Evolutionary conservation across 2,888 invertebrate genomes (phyloP).

Genomic region (Gasteruption jaculator): DNA sequence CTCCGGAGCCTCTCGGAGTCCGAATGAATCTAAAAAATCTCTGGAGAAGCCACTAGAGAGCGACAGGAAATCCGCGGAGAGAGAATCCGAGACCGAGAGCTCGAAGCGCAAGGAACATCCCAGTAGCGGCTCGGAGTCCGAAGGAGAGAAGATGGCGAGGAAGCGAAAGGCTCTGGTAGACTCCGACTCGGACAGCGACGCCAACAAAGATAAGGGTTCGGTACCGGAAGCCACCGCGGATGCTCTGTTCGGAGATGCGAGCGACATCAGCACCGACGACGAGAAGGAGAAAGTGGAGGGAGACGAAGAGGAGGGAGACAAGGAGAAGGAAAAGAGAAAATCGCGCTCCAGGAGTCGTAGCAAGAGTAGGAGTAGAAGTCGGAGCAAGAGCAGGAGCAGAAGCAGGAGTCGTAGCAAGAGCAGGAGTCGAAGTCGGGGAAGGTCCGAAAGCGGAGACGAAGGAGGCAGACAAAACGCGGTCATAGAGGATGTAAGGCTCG

Average conservation of each 20-base stretch:
- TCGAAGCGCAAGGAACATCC: slow-evolving; percentile 44
- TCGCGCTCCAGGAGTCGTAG: slow-evolving; percentile 44
- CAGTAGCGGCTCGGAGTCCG: slow-evolving; percentile 40
- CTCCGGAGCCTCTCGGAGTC: too few species aligned
- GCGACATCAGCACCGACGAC: slow-evolving; percentile 87
- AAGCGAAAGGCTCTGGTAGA: slow-evolving; percentile 59
- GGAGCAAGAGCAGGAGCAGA: slow-evolving; percentile 35
- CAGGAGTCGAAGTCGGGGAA: slow-evolving; percentile 38
- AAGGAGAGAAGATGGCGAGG: slow-evolving; percentile 37
- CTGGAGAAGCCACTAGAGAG: too few species aligned
- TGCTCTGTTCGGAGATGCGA: slow-evolving; percentile 88
- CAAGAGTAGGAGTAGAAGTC: slow-evolving; percentile 49
- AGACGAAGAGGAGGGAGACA: slow-evolving; percentile 38
- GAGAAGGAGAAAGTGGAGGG: slow-evolving; percentile 53
- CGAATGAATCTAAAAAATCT: slow-evolving; percentile 38
- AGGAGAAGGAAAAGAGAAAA: slow-evolving; percentile 57
- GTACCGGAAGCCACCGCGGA: slow-evolving; percentile 65
- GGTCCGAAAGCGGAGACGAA: slow-evolving; percentile 45
- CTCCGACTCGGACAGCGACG: slow-evolving; percentile 61
- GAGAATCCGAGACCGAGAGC: slow-evolving; percentile 44
- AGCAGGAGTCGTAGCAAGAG: slow-evolving; percentile 35
- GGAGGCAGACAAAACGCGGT: slow-evolving; percentile 34
- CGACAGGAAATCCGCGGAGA: slow-evolving; percentile 46
- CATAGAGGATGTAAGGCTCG: slow-evolving; percentile 35
- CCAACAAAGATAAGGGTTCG: slow-evolving; percentile 43